phyloP scores from a whole-genome alignment of 2,113 vertebrate species.

The Hippopotamus amphibius region DNA sequence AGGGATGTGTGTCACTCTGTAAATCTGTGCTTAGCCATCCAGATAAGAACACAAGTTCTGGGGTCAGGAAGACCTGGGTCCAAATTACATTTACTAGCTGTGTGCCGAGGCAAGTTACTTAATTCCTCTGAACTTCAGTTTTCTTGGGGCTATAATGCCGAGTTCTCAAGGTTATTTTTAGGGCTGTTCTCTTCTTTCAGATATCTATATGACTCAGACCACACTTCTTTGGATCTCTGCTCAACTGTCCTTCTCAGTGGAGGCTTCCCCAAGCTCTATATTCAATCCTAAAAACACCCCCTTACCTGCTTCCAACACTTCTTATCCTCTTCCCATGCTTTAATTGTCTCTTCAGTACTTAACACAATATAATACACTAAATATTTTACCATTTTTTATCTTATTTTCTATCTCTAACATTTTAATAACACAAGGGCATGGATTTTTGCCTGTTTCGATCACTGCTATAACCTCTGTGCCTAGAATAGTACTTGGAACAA shows the following conservation, averaged over 20 bases:
- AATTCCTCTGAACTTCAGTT: neutral
- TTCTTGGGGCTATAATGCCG: neutral
- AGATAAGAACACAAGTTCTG: conserved; percentile 29
- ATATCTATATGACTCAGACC: neutral
- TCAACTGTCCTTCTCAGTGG: neutral
- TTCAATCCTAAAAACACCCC: neutral
- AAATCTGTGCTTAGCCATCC: neutral
- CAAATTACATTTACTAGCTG: neutral
- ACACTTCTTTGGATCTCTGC: neutral
- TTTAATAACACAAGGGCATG: neutral
- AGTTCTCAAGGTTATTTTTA: neutral
- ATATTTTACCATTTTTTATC: neutral
- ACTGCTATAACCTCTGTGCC: neutral
- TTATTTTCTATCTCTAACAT: conserved; percentile 22
- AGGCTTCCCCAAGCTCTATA: neutral
- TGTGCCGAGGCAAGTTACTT: neutral
- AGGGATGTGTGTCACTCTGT: neutral
- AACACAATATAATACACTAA: neutral
- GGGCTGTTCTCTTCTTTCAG: neutral
- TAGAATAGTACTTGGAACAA: neutral
- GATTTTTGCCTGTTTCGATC: conserved; percentile 5
- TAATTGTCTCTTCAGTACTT: neutral
- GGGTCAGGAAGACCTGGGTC: conserved; percentile 49
- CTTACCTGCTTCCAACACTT: neutral
- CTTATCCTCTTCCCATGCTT: neutral